A percentile compares a stretch with the other conserved stretches of the same genome.
Evolutionary conservation across 2,797 vertebrate genomes (phyloP).

Genomic region (Cichlasoma orientale): DNA sequence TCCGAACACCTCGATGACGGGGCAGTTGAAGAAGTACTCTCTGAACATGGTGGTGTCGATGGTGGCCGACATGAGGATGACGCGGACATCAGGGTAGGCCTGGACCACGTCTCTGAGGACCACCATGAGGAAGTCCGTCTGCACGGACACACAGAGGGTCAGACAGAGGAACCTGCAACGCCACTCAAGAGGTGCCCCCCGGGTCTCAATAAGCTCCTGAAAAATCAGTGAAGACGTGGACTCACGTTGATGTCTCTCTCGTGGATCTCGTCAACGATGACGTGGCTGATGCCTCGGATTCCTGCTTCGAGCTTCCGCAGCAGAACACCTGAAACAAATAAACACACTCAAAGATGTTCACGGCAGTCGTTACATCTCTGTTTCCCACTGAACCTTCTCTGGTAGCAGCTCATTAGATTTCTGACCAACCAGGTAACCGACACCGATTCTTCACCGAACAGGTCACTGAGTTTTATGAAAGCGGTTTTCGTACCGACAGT

Average conservation of each 20-base stretch:
- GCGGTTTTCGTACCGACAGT: constrained; percentile 86
- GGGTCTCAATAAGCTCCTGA: neutral
- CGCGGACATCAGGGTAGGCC: constrained; percentile 88
- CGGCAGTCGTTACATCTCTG: accelerated
- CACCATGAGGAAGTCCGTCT: constrained; percentile 97
- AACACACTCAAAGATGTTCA: neutral
- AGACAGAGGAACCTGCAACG: neutral
- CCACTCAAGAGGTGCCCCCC: neutral
- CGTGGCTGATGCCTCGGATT: constrained; percentile 96
- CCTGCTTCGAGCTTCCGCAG: constrained; percentile 94
- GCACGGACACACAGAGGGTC: neutral
- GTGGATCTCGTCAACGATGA: constrained; percentile 98
- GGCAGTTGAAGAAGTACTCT: constrained; percentile 94
- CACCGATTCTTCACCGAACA: neutral
- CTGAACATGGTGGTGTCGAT: constrained; percentile 97
- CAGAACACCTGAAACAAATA: constrained; percentile 85
- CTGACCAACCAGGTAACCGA: neutral
- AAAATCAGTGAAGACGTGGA: constrained; percentile 2
- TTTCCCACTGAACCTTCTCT: no score
- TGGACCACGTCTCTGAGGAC: constrained; percentile 94
- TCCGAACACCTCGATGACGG: constrained; percentile 94
- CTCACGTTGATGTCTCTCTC: constrained; percentile 97
- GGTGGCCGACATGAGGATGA: constrained; percentile 97
- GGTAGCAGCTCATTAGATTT: no score
- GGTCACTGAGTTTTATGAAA: no score